Evolutionary conservation across 2,113 vertebrate genomes (phyloP).

Genomic region (Raja brachyura): DNA sequence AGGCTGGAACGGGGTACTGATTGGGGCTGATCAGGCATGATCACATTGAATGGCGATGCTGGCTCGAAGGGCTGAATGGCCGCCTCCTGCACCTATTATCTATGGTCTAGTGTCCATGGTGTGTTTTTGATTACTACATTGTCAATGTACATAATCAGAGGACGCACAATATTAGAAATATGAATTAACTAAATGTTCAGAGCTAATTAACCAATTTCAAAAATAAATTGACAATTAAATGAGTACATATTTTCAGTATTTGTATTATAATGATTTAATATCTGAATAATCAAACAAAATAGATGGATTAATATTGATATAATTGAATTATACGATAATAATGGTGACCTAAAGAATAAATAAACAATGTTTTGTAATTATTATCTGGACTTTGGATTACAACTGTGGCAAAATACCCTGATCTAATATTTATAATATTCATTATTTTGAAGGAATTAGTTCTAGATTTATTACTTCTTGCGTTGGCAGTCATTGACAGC

Average conservation of each 20-base stretch:
- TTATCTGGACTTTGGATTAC: background rate
- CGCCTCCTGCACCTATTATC: no score
- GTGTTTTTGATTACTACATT: background rate
- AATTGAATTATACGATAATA: background rate
- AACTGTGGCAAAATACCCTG: background rate
- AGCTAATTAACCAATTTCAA: background rate
- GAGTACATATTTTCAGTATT: background rate
- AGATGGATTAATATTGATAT: background rate
- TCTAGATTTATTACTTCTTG: background rate
- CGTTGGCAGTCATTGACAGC: background rate
- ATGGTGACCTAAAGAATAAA: no score
- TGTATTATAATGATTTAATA: background rate
- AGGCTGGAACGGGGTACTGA: no score
- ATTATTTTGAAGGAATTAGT: background rate
- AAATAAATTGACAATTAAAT: background rate
- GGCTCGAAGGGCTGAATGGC: no score
- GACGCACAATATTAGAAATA: background rate
- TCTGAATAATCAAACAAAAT: background rate
- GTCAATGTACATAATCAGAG: background rate
- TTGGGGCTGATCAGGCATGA: no score
- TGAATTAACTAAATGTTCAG: background rate
- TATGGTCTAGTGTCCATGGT: no score
- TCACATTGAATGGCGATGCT: no score
- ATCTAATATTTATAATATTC: slow-evolving; percentile 4
- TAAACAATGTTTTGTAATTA: background rate